phyloP scores from a whole-genome alignment of 2,888 invertebrate species.

The Phania funesta region DNA sequence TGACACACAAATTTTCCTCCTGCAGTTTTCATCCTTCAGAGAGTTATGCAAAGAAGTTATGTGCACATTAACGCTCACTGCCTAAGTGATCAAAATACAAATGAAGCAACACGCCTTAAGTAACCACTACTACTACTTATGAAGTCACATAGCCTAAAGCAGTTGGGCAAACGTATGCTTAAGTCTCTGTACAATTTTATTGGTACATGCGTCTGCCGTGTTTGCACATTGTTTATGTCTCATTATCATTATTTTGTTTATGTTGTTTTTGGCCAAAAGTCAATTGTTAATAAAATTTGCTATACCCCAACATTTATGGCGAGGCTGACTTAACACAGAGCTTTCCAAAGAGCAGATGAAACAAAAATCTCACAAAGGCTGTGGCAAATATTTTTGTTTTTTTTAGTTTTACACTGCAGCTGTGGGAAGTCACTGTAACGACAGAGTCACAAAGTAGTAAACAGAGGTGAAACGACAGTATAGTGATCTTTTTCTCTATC shows the following conservation, averaged over 20 bases:
- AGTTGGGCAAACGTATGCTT: background rate
- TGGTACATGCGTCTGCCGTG: background rate
- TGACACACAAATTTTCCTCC: no score
- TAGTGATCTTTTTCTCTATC: no score
- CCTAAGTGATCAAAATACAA: no score
- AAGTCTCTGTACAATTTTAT: background rate
- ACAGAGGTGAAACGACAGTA: no score
- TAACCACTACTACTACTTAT: no score
- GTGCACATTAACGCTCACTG: no score
- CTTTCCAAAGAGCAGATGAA: background rate
- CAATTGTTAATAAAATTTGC: slow-evolving; percentile 63
- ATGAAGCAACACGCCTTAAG: no score
- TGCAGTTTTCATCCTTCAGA: no score
- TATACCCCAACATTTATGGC: slow-evolving; percentile 29
- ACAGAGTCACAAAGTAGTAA: no score
- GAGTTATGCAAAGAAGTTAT: no score
- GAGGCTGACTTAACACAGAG: background rate
- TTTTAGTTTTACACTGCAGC: background rate
- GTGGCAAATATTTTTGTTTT: background rate
- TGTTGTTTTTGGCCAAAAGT: slow-evolving; percentile 53
- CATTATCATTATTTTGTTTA: slow-evolving; percentile 41
- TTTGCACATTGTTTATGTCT: background rate
- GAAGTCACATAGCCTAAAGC: no score
- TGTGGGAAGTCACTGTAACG: background rate
- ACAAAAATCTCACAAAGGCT: background rate